Percentiles rank a stretch among this genome's conserved stretches.
Conservation (phyloP, 2,888 invertebrate species). For the Cryptosula pallasiana region DNA sequence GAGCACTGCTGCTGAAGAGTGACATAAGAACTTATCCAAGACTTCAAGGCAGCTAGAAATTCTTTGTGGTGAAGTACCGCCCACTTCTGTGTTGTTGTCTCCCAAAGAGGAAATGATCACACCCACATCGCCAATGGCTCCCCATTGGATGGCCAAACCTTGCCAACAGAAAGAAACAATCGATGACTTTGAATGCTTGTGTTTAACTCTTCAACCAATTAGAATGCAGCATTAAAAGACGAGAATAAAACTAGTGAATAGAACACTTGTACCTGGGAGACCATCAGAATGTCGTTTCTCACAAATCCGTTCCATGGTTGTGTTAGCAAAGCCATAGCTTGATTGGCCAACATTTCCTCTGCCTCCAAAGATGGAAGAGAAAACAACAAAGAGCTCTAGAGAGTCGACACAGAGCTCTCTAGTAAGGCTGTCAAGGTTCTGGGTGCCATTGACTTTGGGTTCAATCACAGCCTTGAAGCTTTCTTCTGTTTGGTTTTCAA, state of each 20-base stretch:
- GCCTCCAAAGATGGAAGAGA: conserved; percentile 94
- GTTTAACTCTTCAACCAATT: neutral
- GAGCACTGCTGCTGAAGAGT: conserved; percentile 58
- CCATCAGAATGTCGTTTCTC: conserved; percentile 78
- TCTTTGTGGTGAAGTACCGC: conserved; percentile 91
- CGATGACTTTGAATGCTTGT: neutral
- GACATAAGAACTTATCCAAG: conserved; percentile 84
- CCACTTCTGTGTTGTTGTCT: conserved; percentile 81
- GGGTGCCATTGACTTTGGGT: conserved; percentile 82
- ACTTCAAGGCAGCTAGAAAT: conserved; percentile 84
- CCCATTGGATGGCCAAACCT: conserved; percentile 89
- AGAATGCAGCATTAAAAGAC: neutral
- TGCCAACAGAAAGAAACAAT: neutral
- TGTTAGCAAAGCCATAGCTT: conserved; percentile 95
- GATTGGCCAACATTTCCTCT: conserved; percentile 93
- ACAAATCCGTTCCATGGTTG: conserved; percentile 91
- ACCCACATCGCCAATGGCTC: conserved; percentile 96
- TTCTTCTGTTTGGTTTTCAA: conserved; percentile 76
- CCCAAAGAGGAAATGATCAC: conserved; percentile 82
- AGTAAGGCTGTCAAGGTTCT: conserved; percentile 73
- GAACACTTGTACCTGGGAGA: conserved; percentile 63
- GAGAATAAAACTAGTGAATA: neutral
- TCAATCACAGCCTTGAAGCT: conserved; percentile 72
- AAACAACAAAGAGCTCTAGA: conserved; percentile 85
- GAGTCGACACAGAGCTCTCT: conserved; percentile 68